These are phyloP conservation scores for Ecdyonurus torrentis DNA, from an alignment of 2,888 invertebrate genomes.

Conservation along the genomic window DNA sequence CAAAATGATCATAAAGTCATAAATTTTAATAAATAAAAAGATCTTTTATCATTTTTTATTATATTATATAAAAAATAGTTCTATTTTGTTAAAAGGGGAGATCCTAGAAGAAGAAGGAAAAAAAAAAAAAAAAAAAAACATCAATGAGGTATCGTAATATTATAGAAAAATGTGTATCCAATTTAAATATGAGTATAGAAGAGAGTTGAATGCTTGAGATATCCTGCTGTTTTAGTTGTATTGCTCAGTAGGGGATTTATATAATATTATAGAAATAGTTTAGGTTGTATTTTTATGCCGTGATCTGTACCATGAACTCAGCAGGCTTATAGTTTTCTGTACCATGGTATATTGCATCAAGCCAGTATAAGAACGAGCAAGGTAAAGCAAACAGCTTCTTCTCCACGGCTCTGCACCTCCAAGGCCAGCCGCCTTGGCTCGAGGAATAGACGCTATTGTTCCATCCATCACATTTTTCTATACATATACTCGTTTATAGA, in stretches of 20 bases:
- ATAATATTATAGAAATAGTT: not conserved
- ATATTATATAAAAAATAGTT: too few relatives aligned
- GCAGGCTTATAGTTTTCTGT: not conserved
- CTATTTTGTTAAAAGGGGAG: too few relatives aligned
- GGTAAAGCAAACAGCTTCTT: too few relatives aligned
- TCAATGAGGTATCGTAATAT: not conserved
- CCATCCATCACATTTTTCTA: too few relatives aligned
- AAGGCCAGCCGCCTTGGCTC: too few relatives aligned
- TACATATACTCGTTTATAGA: too few relatives aligned
- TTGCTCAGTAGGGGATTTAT: not conserved
- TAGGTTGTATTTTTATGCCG: not conserved
- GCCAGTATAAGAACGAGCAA: too few relatives aligned
- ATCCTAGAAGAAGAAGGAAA: too few relatives aligned
- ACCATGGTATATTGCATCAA: not conserved
- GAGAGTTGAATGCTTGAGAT: not conserved
- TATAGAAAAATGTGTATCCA: not conserved
- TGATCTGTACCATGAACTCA: not conserved
- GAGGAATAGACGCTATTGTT: too few relatives aligned
- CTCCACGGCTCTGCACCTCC: too few relatives aligned
- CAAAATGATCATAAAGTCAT: too few relatives aligned
- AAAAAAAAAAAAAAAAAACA: not conserved
- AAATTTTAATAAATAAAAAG: not conserved
- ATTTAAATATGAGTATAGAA: not conserved
- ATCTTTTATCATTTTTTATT: not conserved
- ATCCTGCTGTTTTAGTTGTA: not conserved